Base-by-base conservation (phyloP, 2,888 invertebrate species). In the Tyria jacobaeae region DNA sequence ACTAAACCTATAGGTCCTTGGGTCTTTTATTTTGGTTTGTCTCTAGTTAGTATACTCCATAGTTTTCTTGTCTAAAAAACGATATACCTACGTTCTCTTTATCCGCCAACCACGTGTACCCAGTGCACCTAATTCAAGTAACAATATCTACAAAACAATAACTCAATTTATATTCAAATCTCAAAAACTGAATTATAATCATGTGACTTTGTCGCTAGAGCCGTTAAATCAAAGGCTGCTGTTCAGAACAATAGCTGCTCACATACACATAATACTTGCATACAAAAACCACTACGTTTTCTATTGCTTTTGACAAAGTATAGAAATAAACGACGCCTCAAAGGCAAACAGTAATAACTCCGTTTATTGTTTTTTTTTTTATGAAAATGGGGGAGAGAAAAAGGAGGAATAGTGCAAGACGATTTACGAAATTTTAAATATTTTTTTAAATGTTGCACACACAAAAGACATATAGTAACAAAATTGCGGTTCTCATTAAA, bases 221-320 rank as follows among this genome's bases (percentile, higher is more conserved):
- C 17, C 14, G 44, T 35, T 39, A 37, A 24, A 54, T 58, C 25
- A 34, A 50, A 47, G 47, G 37, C 57, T 57, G 49, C 53, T 55
- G 54, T 59, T 58, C 57, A 17, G 27, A 62, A 62, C 59, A 61
- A 50, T 54, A 53, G 37, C 39, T 47, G 49, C 31, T 58, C 52
- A 41, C 34, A 49, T 21, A 49, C n/a, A 17, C 52, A 51, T 57
- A 57, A 66, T 62, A 54, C 25, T 14, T 56, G 50, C 44, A 68
- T 68, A 66, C 35, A 63, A 50, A 75, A 25, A 53, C 71, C 64
- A 68, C 70, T 75, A 76, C 71, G 71, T 68, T 58, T 54, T 50
- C 27, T 48, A 41, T 31, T 31, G 41, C 57, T 50, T 69, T 64
- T 68, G 58, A 60, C 14, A 51, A 54, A 57, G 60, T 57, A 54